Evolutionary conservation across 2,113 vertebrate genomes (phyloP).

Genomic region (Nyctibius bracteatus): DNA sequence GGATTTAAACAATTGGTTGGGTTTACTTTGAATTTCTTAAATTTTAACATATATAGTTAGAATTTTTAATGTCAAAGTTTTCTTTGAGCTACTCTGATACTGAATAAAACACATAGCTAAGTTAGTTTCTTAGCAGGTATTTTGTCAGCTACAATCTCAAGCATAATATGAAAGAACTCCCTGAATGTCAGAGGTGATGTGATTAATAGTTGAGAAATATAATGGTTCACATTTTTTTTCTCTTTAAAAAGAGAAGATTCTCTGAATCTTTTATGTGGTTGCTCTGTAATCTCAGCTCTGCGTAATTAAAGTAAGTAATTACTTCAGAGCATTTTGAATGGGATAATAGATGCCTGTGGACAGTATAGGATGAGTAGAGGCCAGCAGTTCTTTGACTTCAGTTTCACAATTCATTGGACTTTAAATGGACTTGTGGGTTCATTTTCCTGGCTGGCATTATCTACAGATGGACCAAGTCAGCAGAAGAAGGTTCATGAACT

Average conservation of each 20-base stretch:
- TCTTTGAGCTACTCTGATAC: not conserved
- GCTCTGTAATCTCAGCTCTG: not conserved
- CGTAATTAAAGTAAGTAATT: conserved; percentile 20
- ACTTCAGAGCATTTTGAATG: not conserved
- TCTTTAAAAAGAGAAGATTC: not conserved
- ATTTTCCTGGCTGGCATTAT: not conserved
- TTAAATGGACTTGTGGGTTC: not conserved
- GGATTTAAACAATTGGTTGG: not conserved
- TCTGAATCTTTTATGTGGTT: conserved; percentile 11
- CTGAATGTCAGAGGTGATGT: not conserved
- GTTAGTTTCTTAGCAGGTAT: not conserved
- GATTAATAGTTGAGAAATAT: not conserved
- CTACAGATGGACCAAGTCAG: not conserved
- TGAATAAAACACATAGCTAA: not conserved
- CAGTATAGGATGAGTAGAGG: not conserved
- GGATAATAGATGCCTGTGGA: not conserved
- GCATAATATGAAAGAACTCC: not conserved
- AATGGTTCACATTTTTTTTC: not conserved
- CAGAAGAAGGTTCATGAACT: not conserved
- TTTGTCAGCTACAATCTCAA: not conserved
- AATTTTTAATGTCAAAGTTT: not conserved
- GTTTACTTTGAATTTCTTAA: not conserved
- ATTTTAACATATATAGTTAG: not conserved
- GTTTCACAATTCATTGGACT: conserved; percentile 6
- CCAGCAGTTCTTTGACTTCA: not conserved